Evolutionary conservation across 2,113 vertebrate genomes (phyloP), one percentile per base, ranked within the genome.

Genomic region (Apus apus): DNA sequence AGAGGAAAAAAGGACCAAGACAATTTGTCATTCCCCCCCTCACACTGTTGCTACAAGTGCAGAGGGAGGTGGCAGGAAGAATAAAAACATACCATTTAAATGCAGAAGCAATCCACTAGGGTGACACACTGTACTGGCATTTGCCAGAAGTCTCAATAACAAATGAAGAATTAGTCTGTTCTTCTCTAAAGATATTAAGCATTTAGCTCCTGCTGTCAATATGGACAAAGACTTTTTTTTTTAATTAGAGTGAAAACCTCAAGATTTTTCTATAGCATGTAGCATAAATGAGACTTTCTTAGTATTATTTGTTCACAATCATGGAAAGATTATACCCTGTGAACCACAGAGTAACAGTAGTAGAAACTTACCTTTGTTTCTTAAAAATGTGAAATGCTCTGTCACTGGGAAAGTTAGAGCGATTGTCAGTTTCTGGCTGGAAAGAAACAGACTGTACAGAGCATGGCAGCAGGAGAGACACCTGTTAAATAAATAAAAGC

Each of bases 301-400:
- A 66, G 73, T 18, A 90, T 29, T 40, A 26, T 79, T 74, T 86
- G 15, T 45, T 78, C 54, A 45, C 30, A 64, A 2, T 17, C 34
- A 77, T 20, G 18, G 38, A 36, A 67, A 57, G 32, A 27, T 71
- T 85, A 75, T 43, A 77, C 6, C 19, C 29, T 62, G 20, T 25
- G 14, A 84, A 32, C 29, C 17, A 61, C 3, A 48, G 3, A 74
- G 38, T 13, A 88, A 71, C 15, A 77, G 34, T 0, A 74, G 32
- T 89, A 61, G 19, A 60, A 77, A 58, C 68, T 97, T 81, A 99
- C 99, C 99, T 99, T 77, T 99, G 99, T 93, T 99, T 99, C 94
- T 99, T 99, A 96, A 99, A 99, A 78, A 98, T 99, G 96, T 99
- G 99, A 96, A 99, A 99, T 73, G 99, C 99, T 92, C 98, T 99